Evolutionary conservation across 2,113 vertebrate genomes (phyloP).

Genomic region (Oostethus manadensis): DNA sequence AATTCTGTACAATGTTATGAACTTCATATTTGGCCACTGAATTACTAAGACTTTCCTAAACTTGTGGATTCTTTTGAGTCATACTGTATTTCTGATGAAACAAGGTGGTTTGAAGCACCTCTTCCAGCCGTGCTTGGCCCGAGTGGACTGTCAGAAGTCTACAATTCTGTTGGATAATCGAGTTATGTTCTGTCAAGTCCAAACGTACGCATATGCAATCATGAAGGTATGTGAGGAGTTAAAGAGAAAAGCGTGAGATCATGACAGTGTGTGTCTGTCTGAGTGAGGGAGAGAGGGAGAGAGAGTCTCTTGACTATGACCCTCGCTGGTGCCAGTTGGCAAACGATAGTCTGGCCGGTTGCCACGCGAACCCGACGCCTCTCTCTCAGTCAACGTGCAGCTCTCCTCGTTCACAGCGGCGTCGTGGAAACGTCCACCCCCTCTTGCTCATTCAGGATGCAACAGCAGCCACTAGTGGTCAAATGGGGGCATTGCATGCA

Average conservation of each 20-base stretch:
- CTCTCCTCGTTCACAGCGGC: conserved; percentile 2
- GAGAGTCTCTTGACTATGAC: conserved; percentile 4
- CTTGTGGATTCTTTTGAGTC: no score
- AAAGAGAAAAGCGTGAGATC: conserved; percentile 53
- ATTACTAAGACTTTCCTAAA: no score
- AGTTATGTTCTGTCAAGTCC: no score
- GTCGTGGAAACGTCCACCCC: background rate
- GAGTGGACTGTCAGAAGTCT: no score
- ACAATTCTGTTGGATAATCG: no score
- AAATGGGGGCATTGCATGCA: background rate
- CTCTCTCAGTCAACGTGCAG: conserved; percentile 9
- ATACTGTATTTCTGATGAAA: no score
- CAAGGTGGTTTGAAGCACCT: no score
- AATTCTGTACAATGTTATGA: no score
- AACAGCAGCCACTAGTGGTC: conserved; percentile 5
- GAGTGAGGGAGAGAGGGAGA: background rate
- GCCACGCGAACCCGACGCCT: conserved; percentile 3
- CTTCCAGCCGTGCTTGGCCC: no score
- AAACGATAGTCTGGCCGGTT: background rate
- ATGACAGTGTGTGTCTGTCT: conserved; percentile 32
- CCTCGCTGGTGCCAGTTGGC: conserved; percentile 6
- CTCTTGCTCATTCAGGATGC: background rate
- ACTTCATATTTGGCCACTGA: no score
- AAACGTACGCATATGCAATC: no score
- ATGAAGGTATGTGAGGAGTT: conserved; percentile 17